Evolutionary conservation across 2,113 vertebrate species (phyloP), one percentile per base, ranked within the genome.

Genomic region (Corydoras maculifer): DNA sequence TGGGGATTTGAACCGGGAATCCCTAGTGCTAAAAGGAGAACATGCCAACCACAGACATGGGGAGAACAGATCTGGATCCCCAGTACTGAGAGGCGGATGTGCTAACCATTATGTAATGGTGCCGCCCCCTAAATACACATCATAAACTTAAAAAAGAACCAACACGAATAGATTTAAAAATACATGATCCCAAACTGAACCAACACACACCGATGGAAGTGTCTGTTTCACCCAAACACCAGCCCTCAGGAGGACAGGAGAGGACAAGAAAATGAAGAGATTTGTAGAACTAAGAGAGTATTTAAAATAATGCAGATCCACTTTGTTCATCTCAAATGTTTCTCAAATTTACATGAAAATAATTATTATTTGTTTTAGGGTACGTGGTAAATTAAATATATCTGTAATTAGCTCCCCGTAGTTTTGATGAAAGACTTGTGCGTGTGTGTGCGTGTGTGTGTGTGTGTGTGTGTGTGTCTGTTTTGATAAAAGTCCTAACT

Each of bases 361-460:
- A 63, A 72, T 62, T 62, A 68, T 68, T 67, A 71, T 32, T 50
- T 68, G n/a, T 76, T 72, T 67, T 67, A 72, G 69, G 59, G 68
- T 76, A 35, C 75, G 68, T 58, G 8, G 54, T 48, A 72, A 72
- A 66, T 63, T 48, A 62, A 30, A 32, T 72, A 60, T 54, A 14
- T n/a, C 48, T 58, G 10, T 77, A 62, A 72, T 77, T 72, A 64
- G 69, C 65, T 72, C 75, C 65, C 69, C 7, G 35, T 68, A 58
- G 69, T 68, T 30, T 59, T 63, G 61, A 60, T 61, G 58, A 51
- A 11, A 61, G 69, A 69, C 63, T 53, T 57, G 62, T 43, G 31
- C 57, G 51, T 35, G 10, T 72, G 57, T 58, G 53, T 51, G 62
- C 49, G 53, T 30, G 61, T 49, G 35, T 72, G 51, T 62, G 48